These are phyloP conservation scores for Gavia stellata DNA, from an alignment of 2,113 vertebrate genomes.

Conservation along the genomic window DNA sequence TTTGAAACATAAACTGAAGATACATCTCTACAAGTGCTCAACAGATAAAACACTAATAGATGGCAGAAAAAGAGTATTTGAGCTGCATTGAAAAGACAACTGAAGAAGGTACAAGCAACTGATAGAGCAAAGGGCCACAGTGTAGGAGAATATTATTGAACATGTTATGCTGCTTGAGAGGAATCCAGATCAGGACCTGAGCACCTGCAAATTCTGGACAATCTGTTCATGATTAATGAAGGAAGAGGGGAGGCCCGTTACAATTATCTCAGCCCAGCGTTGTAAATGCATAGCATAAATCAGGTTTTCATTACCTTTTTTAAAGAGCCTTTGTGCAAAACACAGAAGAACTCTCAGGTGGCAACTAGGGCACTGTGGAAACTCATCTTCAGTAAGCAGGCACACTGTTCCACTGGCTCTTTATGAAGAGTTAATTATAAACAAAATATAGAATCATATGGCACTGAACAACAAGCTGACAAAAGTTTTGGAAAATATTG, in stretches of 20 bases:
- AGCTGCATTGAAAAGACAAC: neutral
- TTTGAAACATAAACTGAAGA: neutral
- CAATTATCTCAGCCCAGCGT: neutral
- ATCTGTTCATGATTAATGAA: conserved; percentile 45
- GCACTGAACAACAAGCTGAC: neutral
- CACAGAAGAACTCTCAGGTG: neutral
- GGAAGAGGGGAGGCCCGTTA: neutral
- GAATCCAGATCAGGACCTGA: conserved; percentile 26
- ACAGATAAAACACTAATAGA: neutral
- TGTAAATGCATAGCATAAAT: conserved; percentile 9
- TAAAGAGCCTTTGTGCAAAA: neutral
- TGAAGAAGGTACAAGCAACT: neutral
- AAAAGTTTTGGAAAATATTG: neutral
- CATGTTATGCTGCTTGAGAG: neutral
- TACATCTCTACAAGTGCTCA: neutral
- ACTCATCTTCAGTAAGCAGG: neutral
- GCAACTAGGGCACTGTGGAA: neutral
- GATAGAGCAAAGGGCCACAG: neutral
- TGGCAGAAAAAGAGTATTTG: neutral
- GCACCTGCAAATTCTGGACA: conserved; percentile 28
- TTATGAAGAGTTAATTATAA: neutral
- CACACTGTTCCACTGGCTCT: neutral
- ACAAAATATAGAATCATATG: neutral
- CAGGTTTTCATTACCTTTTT: conserved; percentile 5
- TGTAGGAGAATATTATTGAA: neutral